Percentiles rank a stretch among this genome's conserved stretches.
Evolutionary conservation across 2,888 invertebrate genomes (phyloP).

Genomic region (Scaptodrosophila latifasciaeformis): DNA sequence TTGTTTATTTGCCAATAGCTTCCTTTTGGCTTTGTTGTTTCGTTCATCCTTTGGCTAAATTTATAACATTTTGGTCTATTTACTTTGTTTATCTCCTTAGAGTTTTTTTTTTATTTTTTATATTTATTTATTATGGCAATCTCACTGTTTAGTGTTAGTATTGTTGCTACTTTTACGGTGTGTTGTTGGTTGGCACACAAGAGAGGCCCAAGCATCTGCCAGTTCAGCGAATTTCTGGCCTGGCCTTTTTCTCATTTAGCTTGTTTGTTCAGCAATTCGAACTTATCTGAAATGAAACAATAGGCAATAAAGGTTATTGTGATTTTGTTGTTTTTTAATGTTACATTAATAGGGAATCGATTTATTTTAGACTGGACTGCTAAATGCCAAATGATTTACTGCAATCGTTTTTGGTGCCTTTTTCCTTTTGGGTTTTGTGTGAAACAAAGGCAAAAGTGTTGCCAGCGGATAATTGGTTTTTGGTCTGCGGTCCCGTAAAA

Average conservation of each 20-base stretch:
- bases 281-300: slow-evolving; percentile 62
- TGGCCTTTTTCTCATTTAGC: slow-evolving; percentile 4
- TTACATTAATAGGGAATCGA: slow-evolving; percentile 64
- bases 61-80: slow-evolving; percentile 34
- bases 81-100: slow-evolving; percentile 19
- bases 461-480: slow-evolving; percentile 66
- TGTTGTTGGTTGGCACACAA: slow-evolving; percentile 2
- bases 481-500: slow-evolving; percentile 23
- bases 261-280: slow-evolving; percentile 31
- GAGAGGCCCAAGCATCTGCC: slow-evolving; percentile 42
- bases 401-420: no score
- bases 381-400: slow-evolving; percentile 61
- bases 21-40: background rate
- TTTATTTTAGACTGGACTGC: slow-evolving; percentile 57
- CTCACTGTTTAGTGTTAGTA: background rate
- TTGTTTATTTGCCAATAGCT: slow-evolving; percentile 21
- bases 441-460: no score
- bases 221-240: slow-evolving; percentile 13
- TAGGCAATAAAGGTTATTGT: slow-evolving; percentile 44
- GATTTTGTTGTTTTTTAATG: slow-evolving; percentile 45
- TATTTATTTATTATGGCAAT: slow-evolving; percentile 2
- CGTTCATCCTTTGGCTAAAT: slow-evolving; percentile 6
- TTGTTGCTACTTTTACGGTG: background rate
- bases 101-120: no score
- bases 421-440: slow-evolving; percentile 7